phyloP scores from a whole-genome alignment of 2,888 invertebrate species.

The Vesta saturnalis region DNA sequence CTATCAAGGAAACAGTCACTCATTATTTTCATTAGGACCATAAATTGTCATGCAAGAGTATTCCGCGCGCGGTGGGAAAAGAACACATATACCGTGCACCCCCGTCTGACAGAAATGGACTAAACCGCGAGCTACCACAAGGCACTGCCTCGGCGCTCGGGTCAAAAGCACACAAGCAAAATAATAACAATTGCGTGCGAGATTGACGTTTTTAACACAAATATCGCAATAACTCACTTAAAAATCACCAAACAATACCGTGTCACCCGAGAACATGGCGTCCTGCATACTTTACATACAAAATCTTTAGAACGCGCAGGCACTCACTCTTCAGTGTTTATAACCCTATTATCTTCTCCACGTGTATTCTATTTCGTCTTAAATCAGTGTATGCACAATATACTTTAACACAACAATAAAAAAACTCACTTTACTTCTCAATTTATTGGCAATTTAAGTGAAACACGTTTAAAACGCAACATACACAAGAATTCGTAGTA shows the following conservation, averaged over 20 bases:
- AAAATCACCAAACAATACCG: slow-evolving; percentile 20
- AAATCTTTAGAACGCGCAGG: slow-evolving; percentile 29
- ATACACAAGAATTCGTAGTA: slow-evolving; percentile 41
- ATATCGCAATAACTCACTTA: slow-evolving; percentile 18
- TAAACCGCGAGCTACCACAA: slow-evolving; percentile 63
- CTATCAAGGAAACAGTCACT: slow-evolving; percentile 37
- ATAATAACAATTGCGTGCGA: slow-evolving; percentile 78
- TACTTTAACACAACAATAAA: not conserved
- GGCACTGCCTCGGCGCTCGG: slow-evolving; percentile 60
- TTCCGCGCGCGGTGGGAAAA: slow-evolving; percentile 40
- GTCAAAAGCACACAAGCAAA: slow-evolving; percentile 74
- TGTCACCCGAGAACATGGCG: slow-evolving; percentile 32
- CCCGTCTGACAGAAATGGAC: slow-evolving; percentile 63
- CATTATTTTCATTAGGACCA: slow-evolving; percentile 40
- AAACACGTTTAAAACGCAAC: slow-evolving; percentile 37
- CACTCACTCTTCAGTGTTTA: slow-evolving; percentile 32
- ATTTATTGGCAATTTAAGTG: slow-evolving; percentile 18
- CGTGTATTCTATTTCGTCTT: slow-evolving; percentile 22
- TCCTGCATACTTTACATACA: slow-evolving; percentile 29
- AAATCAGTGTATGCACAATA: not conserved
- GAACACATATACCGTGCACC: slow-evolving; percentile 56
- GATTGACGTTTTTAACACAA: slow-evolving; percentile 55
- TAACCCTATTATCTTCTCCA: slow-evolving; percentile 26
- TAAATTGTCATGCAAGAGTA: slow-evolving; percentile 40
- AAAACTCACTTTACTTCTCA: slow-evolving; percentile 16